Evolutionary conservation across 2,888 invertebrate genomes (phyloP).

Genomic region (Penaeus monodon): DNA sequence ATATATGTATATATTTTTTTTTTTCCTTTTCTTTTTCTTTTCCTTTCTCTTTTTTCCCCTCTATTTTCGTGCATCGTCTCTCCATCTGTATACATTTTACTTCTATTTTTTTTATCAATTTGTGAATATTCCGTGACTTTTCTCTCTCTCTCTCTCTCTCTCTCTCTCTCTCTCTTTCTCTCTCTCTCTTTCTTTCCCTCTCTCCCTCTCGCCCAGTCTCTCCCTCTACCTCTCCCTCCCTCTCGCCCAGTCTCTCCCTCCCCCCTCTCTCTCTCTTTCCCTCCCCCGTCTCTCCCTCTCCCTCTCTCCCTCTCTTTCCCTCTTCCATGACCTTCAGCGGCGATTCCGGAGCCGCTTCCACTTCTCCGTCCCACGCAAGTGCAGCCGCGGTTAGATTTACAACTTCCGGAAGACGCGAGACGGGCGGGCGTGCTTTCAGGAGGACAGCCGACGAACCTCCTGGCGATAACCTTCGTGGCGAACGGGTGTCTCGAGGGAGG

Average conservation of each 20-base stretch:
- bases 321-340: constrained; percentile 1
- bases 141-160: neutral
- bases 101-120: no score
- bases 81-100: no score
- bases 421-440: no score
- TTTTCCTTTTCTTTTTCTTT: no score
- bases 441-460: no score
- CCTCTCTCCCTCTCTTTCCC: neutral
- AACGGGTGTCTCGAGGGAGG: no score
- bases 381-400: neutral
- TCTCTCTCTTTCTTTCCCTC: neutral
- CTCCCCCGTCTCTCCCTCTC: neutral
- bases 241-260: neutral
- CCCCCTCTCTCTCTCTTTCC: neutral
- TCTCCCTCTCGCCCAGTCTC: neutral
- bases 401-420: neutral
- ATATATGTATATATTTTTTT: no score
- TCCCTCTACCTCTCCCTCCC: neutral
- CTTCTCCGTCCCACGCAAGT: neutral
- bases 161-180: neutral
- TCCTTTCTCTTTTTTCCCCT: no score
- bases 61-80: no score
- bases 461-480: no score
- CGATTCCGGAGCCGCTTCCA: neutral
- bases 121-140: neutral